A percentile compares a stretch with the other conserved stretches of the same genome.
Evolutionary conservation across 2,888 invertebrate genomes (phyloP).

Genomic region (Phorcus lineatus): DNA sequence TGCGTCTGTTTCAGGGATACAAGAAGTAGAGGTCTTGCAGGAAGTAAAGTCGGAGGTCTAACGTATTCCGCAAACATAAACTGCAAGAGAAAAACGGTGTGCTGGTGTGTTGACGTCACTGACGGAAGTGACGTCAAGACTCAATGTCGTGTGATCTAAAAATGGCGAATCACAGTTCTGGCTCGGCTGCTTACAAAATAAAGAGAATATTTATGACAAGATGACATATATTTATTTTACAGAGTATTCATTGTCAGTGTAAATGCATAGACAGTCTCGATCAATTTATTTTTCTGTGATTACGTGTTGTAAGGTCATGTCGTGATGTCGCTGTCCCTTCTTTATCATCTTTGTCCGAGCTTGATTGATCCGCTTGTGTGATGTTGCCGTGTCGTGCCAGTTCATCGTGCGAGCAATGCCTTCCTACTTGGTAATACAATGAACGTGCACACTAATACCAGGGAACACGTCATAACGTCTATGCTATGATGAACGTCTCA

Average conservation of each 20-base stretch:
- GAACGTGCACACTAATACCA: too few relatives aligned
- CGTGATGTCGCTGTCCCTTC: too few relatives aligned
- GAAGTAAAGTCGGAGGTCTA: not conserved
- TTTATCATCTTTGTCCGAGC: too few relatives aligned
- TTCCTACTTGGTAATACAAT: too few relatives aligned
- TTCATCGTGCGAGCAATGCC: too few relatives aligned
- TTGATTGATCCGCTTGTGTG: too few relatives aligned
- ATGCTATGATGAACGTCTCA: too few relatives aligned
- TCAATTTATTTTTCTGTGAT: too few relatives aligned
- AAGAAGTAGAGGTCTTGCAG: not conserved
- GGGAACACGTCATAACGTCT: too few relatives aligned
- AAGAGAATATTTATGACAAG: not conserved
- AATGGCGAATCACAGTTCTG: not conserved
- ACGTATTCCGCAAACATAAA: not conserved
- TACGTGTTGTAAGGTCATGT: too few relatives aligned
- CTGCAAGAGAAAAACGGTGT: not conserved
- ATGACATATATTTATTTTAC: not conserved
- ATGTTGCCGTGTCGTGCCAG: too few relatives aligned
- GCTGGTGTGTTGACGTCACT: not conserved
- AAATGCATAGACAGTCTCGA: not conserved
- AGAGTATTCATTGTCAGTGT: not conserved
- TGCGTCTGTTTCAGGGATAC: constrained; percentile 22
- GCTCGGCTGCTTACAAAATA: not conserved
- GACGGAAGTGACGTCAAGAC: not conserved
- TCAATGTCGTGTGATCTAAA: not conserved